These are phyloP conservation scores for Listronotus oregonensis DNA, from an alignment of 1,140 invertebrate species.

Conservation along the genomic window DNA sequence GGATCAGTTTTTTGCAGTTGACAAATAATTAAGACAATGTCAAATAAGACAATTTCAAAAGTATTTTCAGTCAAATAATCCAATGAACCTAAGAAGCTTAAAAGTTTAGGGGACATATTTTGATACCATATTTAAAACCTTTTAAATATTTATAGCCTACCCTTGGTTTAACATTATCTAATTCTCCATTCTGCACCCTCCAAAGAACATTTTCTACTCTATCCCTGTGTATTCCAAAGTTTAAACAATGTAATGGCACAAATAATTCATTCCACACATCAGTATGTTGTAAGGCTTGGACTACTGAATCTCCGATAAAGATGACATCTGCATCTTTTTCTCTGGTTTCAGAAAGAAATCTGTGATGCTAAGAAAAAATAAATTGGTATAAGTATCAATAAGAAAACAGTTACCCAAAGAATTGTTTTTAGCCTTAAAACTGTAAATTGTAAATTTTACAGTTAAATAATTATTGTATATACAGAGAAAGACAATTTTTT, in stretches of 20 bases:
- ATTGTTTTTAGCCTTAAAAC: too few species aligned
- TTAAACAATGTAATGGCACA: constrained; percentile 84
- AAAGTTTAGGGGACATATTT: not conserved
- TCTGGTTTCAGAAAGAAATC: constrained; percentile 78
- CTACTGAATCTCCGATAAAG: constrained; percentile 86
- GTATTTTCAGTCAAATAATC: not conserved
- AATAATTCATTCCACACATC: constrained; percentile 86
- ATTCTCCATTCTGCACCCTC: constrained; percentile 85
- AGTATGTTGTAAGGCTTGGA: constrained; percentile 76
- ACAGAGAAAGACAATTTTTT: too few species aligned
- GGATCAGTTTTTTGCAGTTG: too few species aligned
- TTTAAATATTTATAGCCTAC: too few species aligned
- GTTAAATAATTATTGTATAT: too few species aligned
- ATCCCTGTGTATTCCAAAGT: constrained; percentile 89
- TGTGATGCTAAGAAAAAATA: constrained; percentile 82
- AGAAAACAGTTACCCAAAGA: too few species aligned
- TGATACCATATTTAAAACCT: too few species aligned
- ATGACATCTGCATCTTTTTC: constrained; percentile 90
- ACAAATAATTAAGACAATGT: too few species aligned
- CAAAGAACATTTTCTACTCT: constrained; percentile 87
- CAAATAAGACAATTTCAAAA: too few species aligned
- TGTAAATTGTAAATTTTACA: too few species aligned
- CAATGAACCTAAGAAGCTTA: not conserved
- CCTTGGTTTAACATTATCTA: constrained; percentile 86
- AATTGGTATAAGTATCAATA: too few species aligned